A percentile compares a stretch with the other conserved stretches of the same genome.
Conservation (phyloP, 2,797 vertebrate genomes). For the Brachyalestes nurse region DNA sequence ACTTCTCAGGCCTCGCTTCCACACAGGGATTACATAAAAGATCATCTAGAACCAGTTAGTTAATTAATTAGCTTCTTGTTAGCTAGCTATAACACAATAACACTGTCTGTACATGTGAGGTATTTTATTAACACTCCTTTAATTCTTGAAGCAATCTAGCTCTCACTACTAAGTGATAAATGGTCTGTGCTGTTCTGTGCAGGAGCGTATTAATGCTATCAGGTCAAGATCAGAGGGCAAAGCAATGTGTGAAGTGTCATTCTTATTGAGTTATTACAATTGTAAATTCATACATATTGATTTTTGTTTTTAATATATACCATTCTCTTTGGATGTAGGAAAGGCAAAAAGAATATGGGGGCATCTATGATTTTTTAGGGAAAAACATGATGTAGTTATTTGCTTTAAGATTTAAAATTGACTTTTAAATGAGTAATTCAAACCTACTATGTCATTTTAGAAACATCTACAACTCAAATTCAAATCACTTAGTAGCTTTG, state of each 20-base stretch:
- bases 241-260: neutral
- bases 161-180: neutral
- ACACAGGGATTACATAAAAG: conserved; percentile 4
- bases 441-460: no score
- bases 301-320: neutral
- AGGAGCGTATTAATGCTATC: neutral
- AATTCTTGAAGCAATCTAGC: neutral
- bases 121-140: neutral
- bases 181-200: neutral
- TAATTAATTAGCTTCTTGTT: neutral
- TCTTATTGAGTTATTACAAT: neutral
- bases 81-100: neutral
- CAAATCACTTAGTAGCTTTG: no score
- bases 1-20: conserved; percentile 2
- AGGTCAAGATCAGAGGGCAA: neutral
- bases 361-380: no score
- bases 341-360: neutral
- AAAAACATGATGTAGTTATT: no score
- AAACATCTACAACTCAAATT: no score
- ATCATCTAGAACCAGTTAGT: no score
- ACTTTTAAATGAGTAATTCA: no score
- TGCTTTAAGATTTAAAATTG: no score
- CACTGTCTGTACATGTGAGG: neutral
- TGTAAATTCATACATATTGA: neutral
- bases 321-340: neutral